Evolutionary conservation across 1,140 invertebrate species (phyloP), one percentile per base, ranked within the genome.

Genomic region (Cylas formicarius): DNA sequence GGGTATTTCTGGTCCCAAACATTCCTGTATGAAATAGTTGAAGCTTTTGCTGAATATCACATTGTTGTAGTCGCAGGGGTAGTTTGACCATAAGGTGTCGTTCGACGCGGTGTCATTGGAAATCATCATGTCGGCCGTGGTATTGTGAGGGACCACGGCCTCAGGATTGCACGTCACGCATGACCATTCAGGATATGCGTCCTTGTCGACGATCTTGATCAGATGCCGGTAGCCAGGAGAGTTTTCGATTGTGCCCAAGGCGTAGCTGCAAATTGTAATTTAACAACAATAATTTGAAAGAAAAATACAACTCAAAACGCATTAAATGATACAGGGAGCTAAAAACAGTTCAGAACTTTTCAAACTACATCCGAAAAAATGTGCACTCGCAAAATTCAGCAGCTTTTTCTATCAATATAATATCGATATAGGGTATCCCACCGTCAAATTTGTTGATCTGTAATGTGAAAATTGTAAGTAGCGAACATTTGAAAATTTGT

Each of bases 181-280:
- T 0, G 72, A 75, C 59, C 66, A 72, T 16, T 70, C 67, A 18
- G 57, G 57, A 11, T 56, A 52, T 1, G 60, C 58, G 39, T 59
- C 61, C 11, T 48, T 57, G 45, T 65, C 60, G 10, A 52, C 57
- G n/a, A 82, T 76, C 50, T 78, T 69, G 67, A 83, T 86, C 27
- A 90, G 62, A 60, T 89, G 86, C 10, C 85, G 65, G 55, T 84
- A 76, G 3, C 80, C 78, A 0, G 84, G 78, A 17, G 69, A 66
- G 34, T 74, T 73, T 52, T 78, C 75, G 2, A 76, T 78, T n/a
- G 84, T 84, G 13, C 80, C 82, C 49, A 86, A 76, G 53, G 70
- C 62, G 44, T 73, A 82, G 43, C 80, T 82, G 65, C 1, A 66
- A 58, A 28, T n/a, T n/a, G n/a, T n/a, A n/a, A n/a, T n/a, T n/a